These are phyloP conservation scores for Drosophila ananassae DNA, from an alignment of 1,140 invertebrate species.

Conservation along the genomic window DNA sequence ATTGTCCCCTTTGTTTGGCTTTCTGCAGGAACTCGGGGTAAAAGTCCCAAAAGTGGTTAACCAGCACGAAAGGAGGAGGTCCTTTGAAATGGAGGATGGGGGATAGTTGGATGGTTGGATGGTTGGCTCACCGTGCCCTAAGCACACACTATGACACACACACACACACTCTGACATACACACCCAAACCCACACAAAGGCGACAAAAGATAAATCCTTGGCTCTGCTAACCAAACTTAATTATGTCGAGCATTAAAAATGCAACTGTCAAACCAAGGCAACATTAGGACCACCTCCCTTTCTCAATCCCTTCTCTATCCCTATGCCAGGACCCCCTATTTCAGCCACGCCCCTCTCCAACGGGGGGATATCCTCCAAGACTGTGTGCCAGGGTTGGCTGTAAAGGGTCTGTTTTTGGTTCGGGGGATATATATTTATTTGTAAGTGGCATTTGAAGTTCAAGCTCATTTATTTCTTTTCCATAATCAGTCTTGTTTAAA, in stretches of 20 bases:
- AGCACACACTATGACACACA: too few species aligned
- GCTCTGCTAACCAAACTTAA: constrained; percentile 68
- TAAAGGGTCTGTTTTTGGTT: background rate
- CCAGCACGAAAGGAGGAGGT: background rate
- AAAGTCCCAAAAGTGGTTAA: constrained; percentile 23
- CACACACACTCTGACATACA: background rate
- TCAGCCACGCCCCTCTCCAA: background rate
- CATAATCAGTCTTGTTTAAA: too few species aligned
- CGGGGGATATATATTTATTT: too few species aligned
- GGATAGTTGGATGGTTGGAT: constrained; percentile 3
- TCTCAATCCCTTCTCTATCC: background rate
- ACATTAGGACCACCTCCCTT: constrained; percentile 30
- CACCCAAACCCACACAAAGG: constrained; percentile 13
- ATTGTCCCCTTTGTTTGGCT: constrained; percentile 27
- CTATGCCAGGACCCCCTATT: background rate
- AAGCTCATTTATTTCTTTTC: too few species aligned
- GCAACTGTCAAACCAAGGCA: constrained; percentile 73
- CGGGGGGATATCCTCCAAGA: background rate
- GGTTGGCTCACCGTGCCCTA: background rate
- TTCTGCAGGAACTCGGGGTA: constrained; percentile 21
- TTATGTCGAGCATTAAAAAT: constrained; percentile 81
- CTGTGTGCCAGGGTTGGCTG: background rate
- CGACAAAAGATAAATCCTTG: constrained; percentile 45
- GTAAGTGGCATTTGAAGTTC: too few species aligned
- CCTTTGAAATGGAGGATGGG: background rate